Evolutionary conservation across 2,113 vertebrate species (phyloP).

Genomic region (Mustelus asterias): DNA sequence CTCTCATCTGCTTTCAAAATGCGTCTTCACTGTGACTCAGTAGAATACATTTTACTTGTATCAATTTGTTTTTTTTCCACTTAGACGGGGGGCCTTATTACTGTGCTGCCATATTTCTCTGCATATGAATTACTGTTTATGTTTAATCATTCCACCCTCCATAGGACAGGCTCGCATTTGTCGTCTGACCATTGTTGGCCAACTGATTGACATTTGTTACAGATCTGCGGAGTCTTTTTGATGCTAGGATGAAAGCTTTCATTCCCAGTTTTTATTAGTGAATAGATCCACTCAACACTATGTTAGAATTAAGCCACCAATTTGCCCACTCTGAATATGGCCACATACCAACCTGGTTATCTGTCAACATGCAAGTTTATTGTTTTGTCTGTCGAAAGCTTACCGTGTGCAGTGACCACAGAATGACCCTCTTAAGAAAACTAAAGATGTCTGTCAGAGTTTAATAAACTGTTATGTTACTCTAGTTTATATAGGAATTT

Average conservation of each 20-base stretch:
- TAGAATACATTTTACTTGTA: background rate
- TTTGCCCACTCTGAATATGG: background rate
- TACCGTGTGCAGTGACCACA: slow-evolving; percentile 27
- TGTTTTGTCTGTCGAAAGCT: slow-evolving; percentile 17
- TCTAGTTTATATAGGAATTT: slow-evolving; percentile 29
- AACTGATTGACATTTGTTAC: background rate
- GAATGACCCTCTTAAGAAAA: slow-evolving; percentile 30
- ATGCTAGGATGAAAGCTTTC: slow-evolving; percentile 15
- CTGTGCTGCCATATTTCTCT: background rate
- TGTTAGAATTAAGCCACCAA: slow-evolving; percentile 10
- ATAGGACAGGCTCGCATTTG: background rate
- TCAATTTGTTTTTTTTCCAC: background rate
- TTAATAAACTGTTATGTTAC: slow-evolving; percentile 22
- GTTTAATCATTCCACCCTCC: background rate
- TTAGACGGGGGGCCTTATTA: background rate
- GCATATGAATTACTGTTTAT: background rate
- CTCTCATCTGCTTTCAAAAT: background rate
- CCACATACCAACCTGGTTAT: slow-evolving; percentile 13
- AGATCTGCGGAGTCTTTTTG: background rate
- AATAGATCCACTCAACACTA: slow-evolving; percentile 24
- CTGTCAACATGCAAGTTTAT: slow-evolving; percentile 18
- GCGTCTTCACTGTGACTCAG: background rate
- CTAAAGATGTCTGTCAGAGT: slow-evolving; percentile 30
- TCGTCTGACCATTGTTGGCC: background rate
- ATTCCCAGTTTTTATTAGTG: slow-evolving; percentile 23